Base-by-base conservation (phyloP, 2,797 vertebrate species). In the Cryptoblepharus egeriae region DNA sequence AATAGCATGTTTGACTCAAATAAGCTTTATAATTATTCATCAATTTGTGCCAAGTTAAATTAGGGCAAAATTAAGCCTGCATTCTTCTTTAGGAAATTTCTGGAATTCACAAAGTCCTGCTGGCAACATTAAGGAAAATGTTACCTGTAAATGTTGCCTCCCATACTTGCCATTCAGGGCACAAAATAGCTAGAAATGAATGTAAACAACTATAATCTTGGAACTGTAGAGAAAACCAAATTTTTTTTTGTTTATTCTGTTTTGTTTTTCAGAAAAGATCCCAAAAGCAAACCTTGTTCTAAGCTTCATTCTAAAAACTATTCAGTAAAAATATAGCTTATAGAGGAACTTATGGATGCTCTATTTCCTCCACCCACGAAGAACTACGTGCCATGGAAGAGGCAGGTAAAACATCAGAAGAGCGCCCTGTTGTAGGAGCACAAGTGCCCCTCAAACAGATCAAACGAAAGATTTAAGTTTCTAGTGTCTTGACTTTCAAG, bases 1-100 rank as follows among this genome's bases (percentile, higher is more conserved):
- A 69, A 80, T 52, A 63, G 39, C 60, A 35, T 13, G 12, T 86
- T 69, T 64, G 69, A 58, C 37, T 84, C 86, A 70, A 86, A 26
- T 84, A 20, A 65, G 69, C 39, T 63, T 81, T 65, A 84, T 1
- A 89, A 81, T 87, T 84, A 91, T 89, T 90, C 35, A 75, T 68
- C 79, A 83, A 86, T 79, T 85, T 86, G 83, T 67, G 39, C 83
- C 60, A 49, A 79, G 75, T 63, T 90, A 57, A 80, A n/a, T 7
- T 70, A 26, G 87, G 7, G 72, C 73, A 88, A 32, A 76, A 75
- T 75, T n/a, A 65, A 65, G 65, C 65, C 6, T 20, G 2, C 86
- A 32, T 71, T 30, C n/a, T 85, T 85, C 77, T 83, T 81, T 75
- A 64, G 77, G 85, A 67, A 24, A 84, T 30, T 52, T 80, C 82